phyloP scores from a whole-genome alignment of 1,140 invertebrate species.

The Protaetia brevitarsis region DNA sequence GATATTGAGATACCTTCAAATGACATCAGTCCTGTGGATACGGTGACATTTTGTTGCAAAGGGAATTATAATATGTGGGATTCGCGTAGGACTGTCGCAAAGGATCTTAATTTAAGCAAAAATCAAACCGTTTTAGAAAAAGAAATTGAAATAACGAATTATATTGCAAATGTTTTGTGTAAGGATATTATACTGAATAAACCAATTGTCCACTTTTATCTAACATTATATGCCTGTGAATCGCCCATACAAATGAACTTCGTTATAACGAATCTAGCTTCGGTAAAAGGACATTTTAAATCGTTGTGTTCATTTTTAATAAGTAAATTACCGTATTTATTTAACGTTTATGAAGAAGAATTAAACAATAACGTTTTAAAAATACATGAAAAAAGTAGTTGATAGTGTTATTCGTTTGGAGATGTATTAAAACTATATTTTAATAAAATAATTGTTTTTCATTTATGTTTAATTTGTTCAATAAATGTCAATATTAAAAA shows the following conservation, averaged over 20 bases:
- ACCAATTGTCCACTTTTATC: constrained; percentile 29
- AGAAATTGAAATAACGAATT: constrained; percentile 23
- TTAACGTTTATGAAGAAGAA: constrained; percentile 33
- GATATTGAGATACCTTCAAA: constrained; percentile 23
- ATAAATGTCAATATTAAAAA: too few relatives aligned
- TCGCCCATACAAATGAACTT: constrained; percentile 26
- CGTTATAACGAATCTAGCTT: constrained; percentile 27
- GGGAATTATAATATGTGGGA: constrained; percentile 34
- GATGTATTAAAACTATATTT: too few relatives aligned
- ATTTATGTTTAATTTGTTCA: too few relatives aligned
- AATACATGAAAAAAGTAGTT: neutral
- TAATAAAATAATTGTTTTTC: too few relatives aligned
- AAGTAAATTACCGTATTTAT: constrained; percentile 30
- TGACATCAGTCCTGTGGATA: constrained; percentile 4
- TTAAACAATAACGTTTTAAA: constrained; percentile 20
- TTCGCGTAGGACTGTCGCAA: constrained; percentile 28
- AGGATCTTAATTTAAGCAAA: constrained; percentile 25
- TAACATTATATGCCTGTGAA: constrained; percentile 21
- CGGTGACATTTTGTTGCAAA: constrained; percentile 30
- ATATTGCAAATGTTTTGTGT: constrained; percentile 22
- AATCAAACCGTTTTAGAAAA: neutral
- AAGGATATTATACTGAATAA: constrained; percentile 19
- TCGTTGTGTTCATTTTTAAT: constrained; percentile 29
- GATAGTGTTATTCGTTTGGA: neutral
- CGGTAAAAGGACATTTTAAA: constrained; percentile 33